These are phyloP conservation scores for Oncorhynchus masou DNA, from an alignment of 2,113 vertebrate species.

Conservation along the genomic window DNA sequence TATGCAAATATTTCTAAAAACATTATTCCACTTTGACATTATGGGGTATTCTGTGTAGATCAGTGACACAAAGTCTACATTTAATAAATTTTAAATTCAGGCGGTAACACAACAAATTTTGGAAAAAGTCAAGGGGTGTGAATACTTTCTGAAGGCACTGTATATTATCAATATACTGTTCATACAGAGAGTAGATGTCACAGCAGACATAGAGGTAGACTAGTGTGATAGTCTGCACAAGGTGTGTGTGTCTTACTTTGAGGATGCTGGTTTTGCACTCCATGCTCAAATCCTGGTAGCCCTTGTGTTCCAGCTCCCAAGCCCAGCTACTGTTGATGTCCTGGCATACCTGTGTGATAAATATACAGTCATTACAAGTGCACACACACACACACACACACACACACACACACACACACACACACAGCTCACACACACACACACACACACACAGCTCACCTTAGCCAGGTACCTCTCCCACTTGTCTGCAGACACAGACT, in stretches of 20 bases:
- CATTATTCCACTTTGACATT: too few relatives aligned
- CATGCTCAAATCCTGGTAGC: slow-evolving; percentile 91
- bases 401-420: neutral
- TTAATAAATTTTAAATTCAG: too few relatives aligned
- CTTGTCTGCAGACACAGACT: slow-evolving; percentile 90
- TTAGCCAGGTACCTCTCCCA: slow-evolving; percentile 98
- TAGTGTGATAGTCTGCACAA: neutral
- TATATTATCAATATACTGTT: too few relatives aligned
- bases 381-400: neutral
- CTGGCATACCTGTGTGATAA: slow-evolving; percentile 86
- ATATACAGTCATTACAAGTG: neutral
- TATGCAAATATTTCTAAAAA: too few relatives aligned
- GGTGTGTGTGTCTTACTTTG: slow-evolving; percentile 76
- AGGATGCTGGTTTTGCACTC: slow-evolving; percentile 94
- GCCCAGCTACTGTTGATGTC: slow-evolving; percentile 96
- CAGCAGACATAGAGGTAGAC: neutral
- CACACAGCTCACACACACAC: neutral
- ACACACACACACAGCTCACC: slow-evolving; percentile 69
- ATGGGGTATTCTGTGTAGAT: too few relatives aligned
- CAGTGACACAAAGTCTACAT: too few relatives aligned
- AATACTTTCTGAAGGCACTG: too few relatives aligned
- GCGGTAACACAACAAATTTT: too few relatives aligned
- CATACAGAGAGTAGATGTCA: neutral
- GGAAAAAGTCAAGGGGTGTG: too few relatives aligned
- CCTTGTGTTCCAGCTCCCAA: slow-evolving; percentile 98